Base-by-base conservation (phyloP, 2,797 vertebrate genomes). In the Prionace glauca region DNA sequence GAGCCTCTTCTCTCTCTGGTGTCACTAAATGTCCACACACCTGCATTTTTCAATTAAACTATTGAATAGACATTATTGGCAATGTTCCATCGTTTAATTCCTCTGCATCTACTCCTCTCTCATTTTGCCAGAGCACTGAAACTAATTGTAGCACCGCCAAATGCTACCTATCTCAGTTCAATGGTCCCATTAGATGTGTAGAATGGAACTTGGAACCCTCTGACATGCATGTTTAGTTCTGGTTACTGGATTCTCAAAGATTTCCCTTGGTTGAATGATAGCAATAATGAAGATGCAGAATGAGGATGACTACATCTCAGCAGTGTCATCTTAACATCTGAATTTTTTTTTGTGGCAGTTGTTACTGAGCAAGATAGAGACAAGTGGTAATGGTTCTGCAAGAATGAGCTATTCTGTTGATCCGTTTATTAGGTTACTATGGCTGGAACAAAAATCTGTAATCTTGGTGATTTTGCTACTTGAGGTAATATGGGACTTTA, bases 131-230 rank as follows among this genome's bases (percentile, higher is more conserved):
- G 81, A 84, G 20, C 81, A 45, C 81, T 14, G 96, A 93, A 60
- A 96, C n/a, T 95, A 95, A 96, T 96, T 96, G 96, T 96, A 97
- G 62, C 77, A 88, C 96, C 96, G 96, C 96, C 96, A 97, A 96
- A 96, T 96, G 96, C 96, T 96, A 96, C 96, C 96, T 96, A 96
- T 96, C 96, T 97, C 96, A 94, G 95, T 95, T 91, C 32, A 91
- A 56, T 26, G 1, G 26, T 24, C n/a, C 45, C 62, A 91, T 56
- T 56, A 0, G 29, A 90, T 65, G 18, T 24, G 32, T 26, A n/a
- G 88, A 77, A n/a, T 77, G 32, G 74, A n/a, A 77, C 10, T 77
- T 32, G 72, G 72, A 10, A 74, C 72, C 26, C 10, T 74, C 29
- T 77, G 32, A 32, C 32, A 11, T n/a, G 12, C 29, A 16, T n/a